phyloP scores from a whole-genome alignment of 2,888 invertebrate genomes.

The Nomada fabriciana region DNA sequence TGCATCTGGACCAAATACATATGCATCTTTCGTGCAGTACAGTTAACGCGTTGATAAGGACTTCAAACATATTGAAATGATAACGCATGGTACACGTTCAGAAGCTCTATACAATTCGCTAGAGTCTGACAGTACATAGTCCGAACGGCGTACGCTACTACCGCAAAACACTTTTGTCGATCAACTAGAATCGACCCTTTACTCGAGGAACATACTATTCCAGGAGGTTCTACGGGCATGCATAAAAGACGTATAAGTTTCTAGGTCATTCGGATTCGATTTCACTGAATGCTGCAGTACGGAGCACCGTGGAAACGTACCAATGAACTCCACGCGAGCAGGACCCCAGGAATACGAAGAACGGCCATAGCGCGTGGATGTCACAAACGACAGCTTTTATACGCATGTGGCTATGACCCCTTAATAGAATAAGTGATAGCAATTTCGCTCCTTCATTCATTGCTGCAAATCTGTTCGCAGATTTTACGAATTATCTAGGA shows the following conservation, averaged over 20 bases:
- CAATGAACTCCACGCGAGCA: slow-evolving; percentile 79
- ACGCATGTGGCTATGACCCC: neutral
- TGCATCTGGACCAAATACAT: neutral
- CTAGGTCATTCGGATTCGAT: slow-evolving; percentile 73
- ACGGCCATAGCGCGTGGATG: neutral
- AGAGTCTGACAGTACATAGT: slow-evolving; percentile 34
- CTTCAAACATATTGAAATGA: neutral
- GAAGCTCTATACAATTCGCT: neutral
- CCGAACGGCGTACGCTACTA: slow-evolving; percentile 62
- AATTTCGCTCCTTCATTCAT: slow-evolving; percentile 20
- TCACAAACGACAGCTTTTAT: slow-evolving; percentile 14
- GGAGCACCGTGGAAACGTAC: slow-evolving; percentile 81
- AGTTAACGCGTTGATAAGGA: neutral
- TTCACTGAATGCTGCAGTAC: slow-evolving; percentile 74
- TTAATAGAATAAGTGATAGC: slow-evolving; percentile 6
- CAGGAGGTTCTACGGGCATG: slow-evolving; percentile 51
- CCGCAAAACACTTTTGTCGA: slow-evolving; percentile 83
- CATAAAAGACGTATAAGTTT: slow-evolving; percentile 60
- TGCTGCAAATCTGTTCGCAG: neutral
- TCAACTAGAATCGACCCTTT: slow-evolving; percentile 80
- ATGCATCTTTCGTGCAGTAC: neutral
- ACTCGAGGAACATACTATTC: slow-evolving; percentile 72
- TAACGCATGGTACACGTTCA: neutral
- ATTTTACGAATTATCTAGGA: neutral
- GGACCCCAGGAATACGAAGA: slow-evolving; percentile 73